These are phyloP conservation scores for Apotomis betuletana DNA, from an alignment of 2,888 invertebrate genomes.

Conservation along the genomic window DNA sequence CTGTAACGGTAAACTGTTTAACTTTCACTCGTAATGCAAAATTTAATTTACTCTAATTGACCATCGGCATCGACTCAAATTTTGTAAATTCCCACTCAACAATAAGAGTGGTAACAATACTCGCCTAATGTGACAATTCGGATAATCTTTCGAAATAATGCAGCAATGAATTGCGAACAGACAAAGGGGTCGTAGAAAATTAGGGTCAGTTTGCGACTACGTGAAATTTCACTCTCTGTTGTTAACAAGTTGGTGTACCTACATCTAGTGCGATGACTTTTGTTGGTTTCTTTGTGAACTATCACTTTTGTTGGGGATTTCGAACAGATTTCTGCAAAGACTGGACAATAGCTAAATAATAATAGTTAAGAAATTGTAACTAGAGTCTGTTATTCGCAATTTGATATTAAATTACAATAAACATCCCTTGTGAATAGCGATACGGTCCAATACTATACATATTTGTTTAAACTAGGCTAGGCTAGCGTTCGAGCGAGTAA, in stretches of 20 bases:
- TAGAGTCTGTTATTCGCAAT: too few species aligned
- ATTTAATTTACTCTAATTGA: slow-evolving; percentile 14
- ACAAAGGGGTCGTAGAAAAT: slow-evolving; percentile 19
- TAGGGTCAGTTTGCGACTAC: slow-evolving; percentile 19
- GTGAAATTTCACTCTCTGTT: slow-evolving; percentile 38
- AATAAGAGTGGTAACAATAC: slow-evolving; percentile 1
- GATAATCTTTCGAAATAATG: slow-evolving; percentile 17
- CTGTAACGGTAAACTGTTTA: slow-evolving; percentile 16
- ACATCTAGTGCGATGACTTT: slow-evolving; percentile 23
- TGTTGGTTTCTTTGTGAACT: slow-evolving; percentile 9
- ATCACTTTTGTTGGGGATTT: slow-evolving; percentile 28
- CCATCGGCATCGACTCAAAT: background rate
- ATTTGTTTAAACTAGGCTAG: too few species aligned
- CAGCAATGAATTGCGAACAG: slow-evolving; percentile 15
- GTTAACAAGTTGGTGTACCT: slow-evolving; percentile 2
- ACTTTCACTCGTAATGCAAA: slow-evolving; percentile 28
- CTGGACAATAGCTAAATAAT: too few species aligned
- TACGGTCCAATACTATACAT: too few species aligned
- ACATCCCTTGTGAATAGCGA: too few species aligned
- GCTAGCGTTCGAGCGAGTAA: too few species aligned
- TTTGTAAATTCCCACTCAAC: background rate
- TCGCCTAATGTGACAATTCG: slow-evolving; percentile 3
- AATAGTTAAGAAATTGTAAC: too few species aligned
- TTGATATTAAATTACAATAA: too few species aligned
- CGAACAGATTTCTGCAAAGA: background rate